Percentiles rank a stretch among this genome's conserved stretches.
phyloP scores from a whole-genome alignment of 2,113 vertebrate species.

The Pluvialis apricaria region DNA sequence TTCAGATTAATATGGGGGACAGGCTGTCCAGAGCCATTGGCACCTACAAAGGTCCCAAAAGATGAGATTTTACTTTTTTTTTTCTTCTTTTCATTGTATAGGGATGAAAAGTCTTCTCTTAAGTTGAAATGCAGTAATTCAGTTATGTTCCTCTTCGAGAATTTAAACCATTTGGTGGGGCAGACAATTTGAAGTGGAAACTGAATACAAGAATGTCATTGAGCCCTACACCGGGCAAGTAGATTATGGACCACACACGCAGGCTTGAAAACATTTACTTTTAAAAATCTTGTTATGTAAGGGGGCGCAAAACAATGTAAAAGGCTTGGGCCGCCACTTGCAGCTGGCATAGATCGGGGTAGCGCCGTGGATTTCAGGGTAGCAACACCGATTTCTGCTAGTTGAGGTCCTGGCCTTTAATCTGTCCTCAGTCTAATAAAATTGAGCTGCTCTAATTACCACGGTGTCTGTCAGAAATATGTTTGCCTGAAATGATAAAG shows the following conservation, averaged over 20 bases:
- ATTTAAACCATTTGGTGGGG: not conserved
- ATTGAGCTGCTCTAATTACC: conserved; percentile 35
- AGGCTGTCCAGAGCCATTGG: not conserved
- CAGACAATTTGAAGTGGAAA: not conserved
- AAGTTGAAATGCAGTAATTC: not conserved
- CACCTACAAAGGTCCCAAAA: not conserved
- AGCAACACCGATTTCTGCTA: not conserved
- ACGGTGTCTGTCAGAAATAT: conserved; percentile 22
- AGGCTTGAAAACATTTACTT: not conserved
- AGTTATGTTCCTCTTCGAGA: not conserved
- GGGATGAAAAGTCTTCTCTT: not conserved
- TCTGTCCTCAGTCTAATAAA: conserved; percentile 24
- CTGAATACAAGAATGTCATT: not conserved
- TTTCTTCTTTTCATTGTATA: not conserved
- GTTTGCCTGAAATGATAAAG: conserved; percentile 34
- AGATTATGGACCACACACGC: not conserved
- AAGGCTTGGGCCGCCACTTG: fast-evolving
- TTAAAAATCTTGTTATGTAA: not conserved
- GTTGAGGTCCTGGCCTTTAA: conserved; percentile 12
- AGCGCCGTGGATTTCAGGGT: not conserved
- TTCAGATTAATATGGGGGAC: not conserved
- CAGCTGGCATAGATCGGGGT: not conserved
- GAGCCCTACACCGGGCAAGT: not conserved
- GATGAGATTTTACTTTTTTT: not conserved
- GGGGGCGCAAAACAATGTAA: not conserved